Conservation (phyloP, 2,113 vertebrate species). For the Indicator indicator region DNA sequence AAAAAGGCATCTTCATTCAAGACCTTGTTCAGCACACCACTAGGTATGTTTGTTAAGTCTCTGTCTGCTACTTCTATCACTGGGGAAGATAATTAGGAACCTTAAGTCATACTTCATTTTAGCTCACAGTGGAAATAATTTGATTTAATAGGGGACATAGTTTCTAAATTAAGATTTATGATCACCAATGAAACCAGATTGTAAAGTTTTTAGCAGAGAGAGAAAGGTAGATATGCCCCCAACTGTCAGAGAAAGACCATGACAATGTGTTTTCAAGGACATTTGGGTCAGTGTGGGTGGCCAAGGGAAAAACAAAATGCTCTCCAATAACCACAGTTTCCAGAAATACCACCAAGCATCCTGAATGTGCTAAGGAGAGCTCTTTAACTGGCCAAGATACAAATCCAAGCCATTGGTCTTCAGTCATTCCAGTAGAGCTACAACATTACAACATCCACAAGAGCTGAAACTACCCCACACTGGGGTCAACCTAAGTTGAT, state of each 20-base stretch:
- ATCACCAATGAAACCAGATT: background rate
- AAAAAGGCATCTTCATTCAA: background rate
- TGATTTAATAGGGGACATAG: background rate
- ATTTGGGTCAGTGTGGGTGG: background rate
- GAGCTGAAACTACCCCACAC: too few relatives aligned
- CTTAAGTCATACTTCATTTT: background rate
- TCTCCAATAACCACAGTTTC: too few relatives aligned
- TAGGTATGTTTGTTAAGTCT: background rate
- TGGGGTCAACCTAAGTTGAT: background rate
- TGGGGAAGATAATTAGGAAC: background rate
- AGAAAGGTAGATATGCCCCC: background rate
- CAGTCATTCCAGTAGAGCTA: too few relatives aligned
- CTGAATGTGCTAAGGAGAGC: too few relatives aligned
- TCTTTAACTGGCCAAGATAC: too few relatives aligned
- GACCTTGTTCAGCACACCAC: background rate
- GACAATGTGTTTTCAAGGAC: background rate
- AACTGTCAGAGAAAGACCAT: background rate
- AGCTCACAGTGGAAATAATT: background rate
- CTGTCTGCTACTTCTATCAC: background rate
- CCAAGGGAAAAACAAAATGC: background rate
- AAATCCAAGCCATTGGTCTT: too few relatives aligned
- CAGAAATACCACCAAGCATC: too few relatives aligned
- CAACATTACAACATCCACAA: too few relatives aligned
- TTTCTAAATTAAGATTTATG: slow-evolving; percentile 5
- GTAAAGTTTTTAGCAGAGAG: background rate